A percentile compares a stretch with the other conserved stretches of the same genome.
phyloP scores from a whole-genome alignment of 2,797 vertebrate genomes.

The Valencia hispanica region DNA sequence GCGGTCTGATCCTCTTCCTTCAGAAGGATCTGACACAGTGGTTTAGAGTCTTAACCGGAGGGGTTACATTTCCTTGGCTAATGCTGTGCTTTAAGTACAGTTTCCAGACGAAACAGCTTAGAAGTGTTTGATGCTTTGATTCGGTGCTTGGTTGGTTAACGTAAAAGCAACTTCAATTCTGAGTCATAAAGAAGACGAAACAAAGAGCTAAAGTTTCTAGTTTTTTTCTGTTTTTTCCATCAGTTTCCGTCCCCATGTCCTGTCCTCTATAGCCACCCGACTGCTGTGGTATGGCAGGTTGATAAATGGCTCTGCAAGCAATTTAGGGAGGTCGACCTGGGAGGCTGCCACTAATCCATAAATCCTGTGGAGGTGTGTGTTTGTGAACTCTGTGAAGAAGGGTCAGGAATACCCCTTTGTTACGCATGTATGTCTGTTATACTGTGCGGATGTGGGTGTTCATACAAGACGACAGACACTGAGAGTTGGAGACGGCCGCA shows the following conservation, averaged over 20 bases:
- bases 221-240: background rate
- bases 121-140: background rate
- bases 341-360: conserved; percentile 61
- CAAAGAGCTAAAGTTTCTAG: background rate
- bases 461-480: conserved; percentile 34
- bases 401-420: conserved; percentile 44
- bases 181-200: background rate
- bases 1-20: background rate
- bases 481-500: conserved; percentile 10
- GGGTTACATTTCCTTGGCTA: background rate
- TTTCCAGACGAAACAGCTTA: background rate
- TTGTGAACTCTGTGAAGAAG: background rate
- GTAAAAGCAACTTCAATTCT: background rate
- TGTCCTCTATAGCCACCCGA: conserved; percentile 33
- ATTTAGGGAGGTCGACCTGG: conserved; percentile 47
- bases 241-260: background rate
- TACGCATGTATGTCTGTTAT: background rate
- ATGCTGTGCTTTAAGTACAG: background rate
- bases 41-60: background rate
- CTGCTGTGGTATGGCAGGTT: conserved; percentile 14
- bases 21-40: background rate
- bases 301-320: conserved; percentile 48
- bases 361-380: conserved; percentile 31
- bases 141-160: background rate
- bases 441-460: conserved; percentile 19